Conservation (phyloP, 30 jellyfish, hydroid and myxozoan genomes). For the Pelagia noctiluca region DNA sequence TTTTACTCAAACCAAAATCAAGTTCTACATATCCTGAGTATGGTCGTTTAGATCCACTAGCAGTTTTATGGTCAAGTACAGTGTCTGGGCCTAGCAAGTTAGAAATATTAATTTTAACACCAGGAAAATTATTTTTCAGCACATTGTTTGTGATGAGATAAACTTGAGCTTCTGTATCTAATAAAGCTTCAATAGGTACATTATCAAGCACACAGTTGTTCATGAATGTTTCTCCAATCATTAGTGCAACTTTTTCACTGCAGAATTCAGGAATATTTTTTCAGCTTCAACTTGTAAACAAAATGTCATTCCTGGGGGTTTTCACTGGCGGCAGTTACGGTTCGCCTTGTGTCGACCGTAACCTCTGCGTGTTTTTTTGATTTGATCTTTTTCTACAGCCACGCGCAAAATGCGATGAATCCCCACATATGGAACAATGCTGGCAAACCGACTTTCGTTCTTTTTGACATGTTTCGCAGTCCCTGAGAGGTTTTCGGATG, state of each 20-base stretch:
- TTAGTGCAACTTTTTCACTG: constrained; percentile 27
- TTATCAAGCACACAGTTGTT: constrained; percentile 34
- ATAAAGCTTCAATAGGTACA: constrained; percentile 10
- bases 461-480: constrained; percentile 34
- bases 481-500: constrained; percentile 31
- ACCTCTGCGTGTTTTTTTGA: constrained; percentile 39
- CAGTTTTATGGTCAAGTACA: constrained; percentile 43
- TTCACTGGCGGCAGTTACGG: constrained; percentile 42
- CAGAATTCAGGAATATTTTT: constrained; percentile 18
- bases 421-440: constrained; percentile 69
- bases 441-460: constrained; percentile 32
- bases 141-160: constrained; percentile 20
- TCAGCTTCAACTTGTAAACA: constrained; percentile 48
- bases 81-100: constrained; percentile 28
- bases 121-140: constrained; percentile 1
- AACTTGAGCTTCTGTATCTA: constrained; percentile 68
- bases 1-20: constrained; percentile 10
- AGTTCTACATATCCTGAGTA: constrained; percentile 32
- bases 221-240: constrained; percentile 53
- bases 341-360: constrained; percentile 54
- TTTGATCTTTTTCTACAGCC: constrained; percentile 49
- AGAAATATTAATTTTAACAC: constrained; percentile 25
- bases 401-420: constrained; percentile 43
- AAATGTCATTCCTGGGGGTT: constrained; percentile 38
- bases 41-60: constrained; percentile 44